Base-by-base conservation (phyloP, 2,113 vertebrate species). In the Oryzias woworae region DNA sequence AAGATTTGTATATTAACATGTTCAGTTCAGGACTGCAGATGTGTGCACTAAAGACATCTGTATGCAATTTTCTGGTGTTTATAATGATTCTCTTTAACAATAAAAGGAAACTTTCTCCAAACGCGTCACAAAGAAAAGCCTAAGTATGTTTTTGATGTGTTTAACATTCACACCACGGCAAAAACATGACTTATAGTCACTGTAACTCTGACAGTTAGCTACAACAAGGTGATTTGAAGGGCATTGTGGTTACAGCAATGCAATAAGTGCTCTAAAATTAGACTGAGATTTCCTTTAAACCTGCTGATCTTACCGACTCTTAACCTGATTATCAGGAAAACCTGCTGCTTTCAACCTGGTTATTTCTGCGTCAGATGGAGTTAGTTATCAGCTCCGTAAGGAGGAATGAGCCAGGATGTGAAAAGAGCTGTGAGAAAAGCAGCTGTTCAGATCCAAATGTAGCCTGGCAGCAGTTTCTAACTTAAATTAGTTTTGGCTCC, bases 61-160 rank as follows among this genome's bases (percentile, higher is more conserved):
- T 81, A 71, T 89, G 80, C 74, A 76, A 75, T 71, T 79, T 81
- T 79, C 72, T 83, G 69, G 80, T 83, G 85, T 86, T 86, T 85
- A 75, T 74, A 83, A 53, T 58, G 23, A 73, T 63, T 83, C 75
- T 85, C 67, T 76, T 53, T 61, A 70, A 80, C 69, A 87, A 91
- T 90, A 85, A 90, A 72, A 89, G 16, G 17, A 56, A 87, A 22
- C 22, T 74, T 79, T 76, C 66, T 82, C 75, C 55, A 58, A 73
- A 80, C 24, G 26, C 75, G 47, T 42, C 36, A 16, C 31, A 1
- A 16, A 20, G 24, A 48, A 15, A 7, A 1, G 0, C 5, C 16
- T 18, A 15, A 20, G 18, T 12, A 12, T 36, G 31, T 36, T 12
- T 36, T 36, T 36, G 2, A 36, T 10, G 3, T 36, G 36, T 36